Evolutionary conservation across 2,113 vertebrate genomes (phyloP).

Genomic region (Eurystomus gularis): DNA sequence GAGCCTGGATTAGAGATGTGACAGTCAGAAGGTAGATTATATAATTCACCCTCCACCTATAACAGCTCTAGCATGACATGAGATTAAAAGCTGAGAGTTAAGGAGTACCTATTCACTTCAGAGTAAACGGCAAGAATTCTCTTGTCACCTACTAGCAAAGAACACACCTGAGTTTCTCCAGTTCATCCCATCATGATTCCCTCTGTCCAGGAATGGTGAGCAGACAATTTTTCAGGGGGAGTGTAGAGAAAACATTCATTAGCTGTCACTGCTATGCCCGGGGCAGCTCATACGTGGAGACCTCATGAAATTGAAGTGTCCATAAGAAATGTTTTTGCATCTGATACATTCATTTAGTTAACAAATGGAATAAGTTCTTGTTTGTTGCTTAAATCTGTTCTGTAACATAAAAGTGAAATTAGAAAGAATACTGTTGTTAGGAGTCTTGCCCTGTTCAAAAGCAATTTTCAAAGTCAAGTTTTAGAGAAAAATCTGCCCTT

Average conservation of each 20-base stretch:
- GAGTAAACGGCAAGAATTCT: conserved; percentile 11
- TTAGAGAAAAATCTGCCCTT: conserved; percentile 57
- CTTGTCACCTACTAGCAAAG: conserved; percentile 29
- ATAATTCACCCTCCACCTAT: background rate
- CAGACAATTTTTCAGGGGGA: background rate
- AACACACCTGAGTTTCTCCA: conserved; percentile 5
- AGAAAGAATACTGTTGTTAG: conserved; percentile 24
- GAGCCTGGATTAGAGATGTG: background rate
- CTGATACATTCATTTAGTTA: conserved; percentile 53
- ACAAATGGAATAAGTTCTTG: conserved; percentile 38
- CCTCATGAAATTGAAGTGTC: conserved; percentile 53
- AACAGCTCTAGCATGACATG: background rate
- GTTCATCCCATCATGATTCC: background rate
- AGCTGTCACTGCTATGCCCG: background rate
- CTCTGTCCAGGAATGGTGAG: background rate
- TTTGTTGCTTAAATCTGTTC: conserved; percentile 51
- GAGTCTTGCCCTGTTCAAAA: conserved; percentile 34
- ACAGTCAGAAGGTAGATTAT: background rate
- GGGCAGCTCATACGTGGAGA: conserved; percentile 38
- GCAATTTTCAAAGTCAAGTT: conserved; percentile 68
- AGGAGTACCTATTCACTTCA: background rate
- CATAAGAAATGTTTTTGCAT: conserved; percentile 22
- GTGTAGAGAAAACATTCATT: conserved; percentile 8
- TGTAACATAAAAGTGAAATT: conserved; percentile 57
- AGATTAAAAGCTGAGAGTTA: background rate